phyloP scores from a whole-genome alignment of 2,888 invertebrate species.

The Heteropelma amictum region DNA sequence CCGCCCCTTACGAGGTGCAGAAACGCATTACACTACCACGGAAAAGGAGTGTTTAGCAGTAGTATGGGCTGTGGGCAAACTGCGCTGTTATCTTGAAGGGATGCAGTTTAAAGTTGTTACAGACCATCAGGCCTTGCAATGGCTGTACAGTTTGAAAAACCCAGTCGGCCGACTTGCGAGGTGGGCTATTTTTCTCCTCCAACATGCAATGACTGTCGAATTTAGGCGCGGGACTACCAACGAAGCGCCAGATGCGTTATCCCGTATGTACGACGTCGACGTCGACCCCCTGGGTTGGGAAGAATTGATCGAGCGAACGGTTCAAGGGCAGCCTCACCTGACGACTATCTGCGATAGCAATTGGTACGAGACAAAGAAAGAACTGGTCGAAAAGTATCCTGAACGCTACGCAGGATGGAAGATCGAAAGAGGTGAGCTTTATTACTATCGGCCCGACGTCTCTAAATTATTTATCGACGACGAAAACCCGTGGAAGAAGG shows the following conservation, averaged over 20 bases:
- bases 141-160: conserved; percentile 49
- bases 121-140: conserved; percentile 49
- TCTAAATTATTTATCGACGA: conserved; percentile 1
- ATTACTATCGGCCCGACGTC: conserved; percentile 25
- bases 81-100: not conserved
- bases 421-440: conserved; percentile 31
- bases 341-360: not conserved
- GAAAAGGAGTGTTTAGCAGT: too few relatives aligned
- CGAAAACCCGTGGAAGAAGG: conserved; percentile 8
- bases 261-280: conserved; percentile 24
- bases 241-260: conserved; percentile 40
- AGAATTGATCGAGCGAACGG: conserved; percentile 1
- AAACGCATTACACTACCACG: not conserved
- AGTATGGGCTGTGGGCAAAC: conserved; percentile 17
- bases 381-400: not conserved
- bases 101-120: conserved; percentile 45
- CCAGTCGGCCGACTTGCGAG: conserved; percentile 49
- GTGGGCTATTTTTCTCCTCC: conserved; percentile 36
- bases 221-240: conserved; percentile 26
- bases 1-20: not conserved
- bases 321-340: not conserved
- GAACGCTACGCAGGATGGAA: conserved; percentile 39
- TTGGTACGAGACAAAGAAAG: conserved; percentile 14
- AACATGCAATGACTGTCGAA: conserved; percentile 27
- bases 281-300: conserved; percentile 38